phyloP scores from a whole-genome alignment of 2,113 vertebrate species.

The Sebastes fasciatus region DNA sequence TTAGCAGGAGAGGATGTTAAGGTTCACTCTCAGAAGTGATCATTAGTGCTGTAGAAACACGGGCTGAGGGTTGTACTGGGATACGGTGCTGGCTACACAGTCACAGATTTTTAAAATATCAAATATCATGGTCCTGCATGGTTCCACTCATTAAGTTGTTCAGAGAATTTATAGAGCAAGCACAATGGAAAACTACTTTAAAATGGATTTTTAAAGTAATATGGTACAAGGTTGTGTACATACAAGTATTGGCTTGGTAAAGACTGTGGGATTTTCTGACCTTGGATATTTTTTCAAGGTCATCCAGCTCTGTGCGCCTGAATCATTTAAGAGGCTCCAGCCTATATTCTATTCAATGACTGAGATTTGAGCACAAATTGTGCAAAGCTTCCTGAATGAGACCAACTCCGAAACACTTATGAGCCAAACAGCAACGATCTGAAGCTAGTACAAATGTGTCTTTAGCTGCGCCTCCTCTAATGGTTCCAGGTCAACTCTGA shows the following conservation, averaged over 20 bases:
- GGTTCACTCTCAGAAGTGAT: not conserved
- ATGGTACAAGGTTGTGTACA: not conserved
- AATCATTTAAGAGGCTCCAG: not conserved
- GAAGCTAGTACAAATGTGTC: not conserved
- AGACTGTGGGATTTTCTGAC: not conserved
- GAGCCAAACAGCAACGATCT: not conserved
- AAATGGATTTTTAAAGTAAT: not conserved
- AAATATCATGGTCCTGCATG: not conserved
- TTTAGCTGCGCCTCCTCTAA: no score
- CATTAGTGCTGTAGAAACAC: no score
- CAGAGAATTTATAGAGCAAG: not conserved
- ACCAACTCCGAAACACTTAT: not conserved
- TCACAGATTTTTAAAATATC: not conserved
- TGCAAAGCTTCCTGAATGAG: not conserved
- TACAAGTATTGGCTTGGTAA: not conserved
- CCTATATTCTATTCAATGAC: not conserved
- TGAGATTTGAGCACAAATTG: not conserved
- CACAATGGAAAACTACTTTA: not conserved
- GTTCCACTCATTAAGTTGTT: not conserved
- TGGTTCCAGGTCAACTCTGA: not conserved
- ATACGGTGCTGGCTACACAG: not conserved
- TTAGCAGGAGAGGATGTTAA: not conserved
- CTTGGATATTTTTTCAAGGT: not conserved
- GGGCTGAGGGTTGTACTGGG: not conserved
- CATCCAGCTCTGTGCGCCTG: not conserved